Evolutionary conservation across 2,888 invertebrate genomes (phyloP).

Genomic region (Lasioglossum zephyrum): DNA sequence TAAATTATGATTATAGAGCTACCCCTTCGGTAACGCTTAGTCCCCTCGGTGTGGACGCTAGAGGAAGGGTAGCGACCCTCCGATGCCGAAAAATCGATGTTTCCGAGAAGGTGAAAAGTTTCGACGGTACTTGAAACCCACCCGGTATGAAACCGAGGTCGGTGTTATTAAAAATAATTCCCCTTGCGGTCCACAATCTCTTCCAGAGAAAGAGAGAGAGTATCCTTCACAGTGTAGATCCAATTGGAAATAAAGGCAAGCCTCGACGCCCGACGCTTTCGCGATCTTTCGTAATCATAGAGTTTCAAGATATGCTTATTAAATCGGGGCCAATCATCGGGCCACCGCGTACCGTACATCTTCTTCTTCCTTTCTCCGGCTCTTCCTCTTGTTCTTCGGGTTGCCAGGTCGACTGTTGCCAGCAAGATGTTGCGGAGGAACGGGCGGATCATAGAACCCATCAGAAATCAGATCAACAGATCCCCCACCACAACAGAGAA

Average conservation of each 20-base stretch:
- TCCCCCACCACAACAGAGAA: not conserved
- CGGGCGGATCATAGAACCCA: not conserved
- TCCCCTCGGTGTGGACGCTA: constrained; percentile 21
- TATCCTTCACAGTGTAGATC: constrained; percentile 58
- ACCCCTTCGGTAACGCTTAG: constrained; percentile 60
- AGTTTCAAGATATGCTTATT: constrained; percentile 79
- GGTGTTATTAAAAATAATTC: constrained; percentile 76
- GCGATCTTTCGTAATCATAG: constrained; percentile 75
- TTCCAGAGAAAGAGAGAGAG: not conserved
- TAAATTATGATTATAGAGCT: constrained; percentile 83
- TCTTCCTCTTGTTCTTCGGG: not conserved
- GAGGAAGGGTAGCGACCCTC: constrained; percentile 20
- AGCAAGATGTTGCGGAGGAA: not conserved
- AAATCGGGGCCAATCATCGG: constrained; percentile 71
- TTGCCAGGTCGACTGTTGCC: not conserved
- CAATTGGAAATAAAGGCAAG: constrained; percentile 77
- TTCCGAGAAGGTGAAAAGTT: not conserved
- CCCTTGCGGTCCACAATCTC: constrained; percentile 54
- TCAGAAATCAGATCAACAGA: not conserved
- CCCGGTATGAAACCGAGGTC: constrained; percentile 29
- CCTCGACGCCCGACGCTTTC: constrained; percentile 64
- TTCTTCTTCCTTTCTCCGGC: not conserved
- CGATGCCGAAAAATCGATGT: constrained; percentile 6
- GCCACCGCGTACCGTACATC: constrained; percentile 16
- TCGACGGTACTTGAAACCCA: not conserved